Percentiles rank a stretch among this genome's conserved stretches.
These are phyloP conservation scores for Siniperca scherzeri DNA, from an alignment of 2,797 vertebrate genomes.

Conservation along the genomic window DNA sequence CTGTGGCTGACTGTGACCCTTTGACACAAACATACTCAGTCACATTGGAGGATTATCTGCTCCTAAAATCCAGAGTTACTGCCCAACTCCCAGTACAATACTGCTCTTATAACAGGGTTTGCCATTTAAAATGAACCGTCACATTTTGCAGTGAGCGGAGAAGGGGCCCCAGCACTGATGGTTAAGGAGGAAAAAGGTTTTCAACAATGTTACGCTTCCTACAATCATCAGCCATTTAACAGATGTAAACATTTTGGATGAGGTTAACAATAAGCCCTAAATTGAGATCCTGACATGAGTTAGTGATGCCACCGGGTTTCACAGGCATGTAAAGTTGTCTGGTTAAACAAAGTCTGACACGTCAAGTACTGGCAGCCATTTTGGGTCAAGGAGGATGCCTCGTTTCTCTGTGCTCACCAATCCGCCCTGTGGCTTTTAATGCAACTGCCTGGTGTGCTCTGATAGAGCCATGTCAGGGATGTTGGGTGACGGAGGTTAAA, in stretches of 20 bases:
- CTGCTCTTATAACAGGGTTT: conserved; percentile 12
- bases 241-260: conserved; percentile 51
- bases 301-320: conserved; percentile 31
- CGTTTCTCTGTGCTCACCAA: conserved; percentile 1
- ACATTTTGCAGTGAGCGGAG: conserved; percentile 6
- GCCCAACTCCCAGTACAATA: conserved; percentile 16
- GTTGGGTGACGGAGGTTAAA: conserved; percentile 68
- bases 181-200: conserved; percentile 12
- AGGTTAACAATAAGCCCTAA: conserved; percentile 49
- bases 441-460: conserved; percentile 28
- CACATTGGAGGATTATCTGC: conserved; percentile 28
- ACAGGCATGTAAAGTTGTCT: conserved; percentile 28
- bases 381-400: conserved; percentile 39
- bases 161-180: neutral
- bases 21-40: conserved; percentile 11
- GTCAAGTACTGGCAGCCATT: conserved; percentile 14
- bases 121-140: conserved; percentile 31
- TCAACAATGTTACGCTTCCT: conserved; percentile 18
- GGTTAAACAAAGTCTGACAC: conserved; percentile 27
- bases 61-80: conserved; percentile 8
- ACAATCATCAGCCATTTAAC: conserved; percentile 40
- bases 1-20: conserved; percentile 6
- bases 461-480: conserved; percentile 54
- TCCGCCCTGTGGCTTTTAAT: conserved; percentile 45
- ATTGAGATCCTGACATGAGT: conserved; percentile 52